Evolutionary conservation across 2,113 vertebrate genomes (phyloP), one percentile per base, ranked within the genome.

Genomic region (Electrona antarctica): DNA sequence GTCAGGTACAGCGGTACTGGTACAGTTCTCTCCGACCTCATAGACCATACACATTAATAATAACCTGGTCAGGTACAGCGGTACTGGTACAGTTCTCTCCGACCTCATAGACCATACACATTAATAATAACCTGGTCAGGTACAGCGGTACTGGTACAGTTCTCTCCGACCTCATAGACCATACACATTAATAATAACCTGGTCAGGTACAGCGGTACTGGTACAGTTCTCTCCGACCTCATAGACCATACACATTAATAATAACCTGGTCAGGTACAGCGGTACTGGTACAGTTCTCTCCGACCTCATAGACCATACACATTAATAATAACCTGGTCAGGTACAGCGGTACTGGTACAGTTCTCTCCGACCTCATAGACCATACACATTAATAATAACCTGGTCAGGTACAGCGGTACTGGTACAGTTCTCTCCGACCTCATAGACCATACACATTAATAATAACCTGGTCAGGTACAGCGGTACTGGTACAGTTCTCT

Each of bases 301-400:
- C 98, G n/a, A 99, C 95, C 0, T 99, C 97, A 0, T 99, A 97
- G 60, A 99, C 97, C 76, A 96, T 96, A 79, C 96, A 95, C 52
- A 98, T 95, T 21, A 21, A 21, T 21, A 21, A 21, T 41, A 41
- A 41, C 33, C 33, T 41, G 33, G 33, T 41, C 33, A 41, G 33
- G 33, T 41, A 4, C 3, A 41, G 33, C 3, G 5, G 33, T 4
- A 21, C 21, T 21, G 33, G 94, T 91, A 64, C 97, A 98, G 85
- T 94, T 98, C 89, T 99, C 98, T 0, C 98, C 98, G n/a, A 99
- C 95, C 0, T 99, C 97, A 0, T 99, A 97, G 60, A 99, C 97
- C 76, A 96, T 96, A 79, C 96, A 95, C 52, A 98, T 95, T 21
- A 21, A 21, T 21, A 21, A 21, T 41, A 41, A 41, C 33, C 33